Evolutionary conservation across 37 sponge, comb jelly and placozoan genomes (phyloP).

Genomic region (Chondrosia reniformis): DNA sequence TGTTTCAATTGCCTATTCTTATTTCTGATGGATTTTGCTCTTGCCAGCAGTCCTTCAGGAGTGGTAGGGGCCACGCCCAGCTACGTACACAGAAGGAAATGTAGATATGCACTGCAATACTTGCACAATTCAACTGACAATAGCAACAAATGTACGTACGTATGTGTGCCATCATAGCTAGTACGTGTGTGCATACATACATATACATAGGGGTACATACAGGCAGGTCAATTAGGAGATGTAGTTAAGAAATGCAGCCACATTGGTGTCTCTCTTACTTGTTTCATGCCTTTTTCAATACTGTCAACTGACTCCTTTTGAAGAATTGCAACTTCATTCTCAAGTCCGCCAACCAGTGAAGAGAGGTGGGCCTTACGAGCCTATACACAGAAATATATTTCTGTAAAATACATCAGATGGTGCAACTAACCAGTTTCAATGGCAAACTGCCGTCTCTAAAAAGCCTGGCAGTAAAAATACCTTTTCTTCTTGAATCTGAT

Average conservation of each 20-base stretch:
- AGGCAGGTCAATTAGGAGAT: too few species aligned
- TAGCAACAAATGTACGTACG: too few species aligned
- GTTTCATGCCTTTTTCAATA: not conserved
- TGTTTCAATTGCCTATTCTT: constrained; percentile 66
- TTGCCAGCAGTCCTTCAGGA: constrained; percentile 59
- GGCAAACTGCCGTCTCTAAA: too few species aligned
- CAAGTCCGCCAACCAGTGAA: not conserved
- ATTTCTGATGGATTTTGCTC: constrained; percentile 64
- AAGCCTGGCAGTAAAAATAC: too few species aligned
- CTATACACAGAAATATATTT: not conserved
- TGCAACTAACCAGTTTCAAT: too few species aligned
- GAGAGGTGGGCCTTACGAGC: not conserved
- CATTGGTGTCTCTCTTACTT: too few species aligned
- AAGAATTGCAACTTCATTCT: not conserved
- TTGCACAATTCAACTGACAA: too few species aligned
- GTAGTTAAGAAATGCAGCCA: too few species aligned
- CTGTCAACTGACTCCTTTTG: not conserved
- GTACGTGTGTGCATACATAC: too few species aligned
- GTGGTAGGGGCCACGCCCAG: constrained; percentile 60
- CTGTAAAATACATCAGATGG: too few species aligned
- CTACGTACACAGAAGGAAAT: constrained; percentile 13
- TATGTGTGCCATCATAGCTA: not conserved
- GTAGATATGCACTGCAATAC: not conserved
- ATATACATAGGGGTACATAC: too few species aligned
- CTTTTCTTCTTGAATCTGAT: not conserved